Conservation (phyloP, 2,113 vertebrate genomes). For the Gnathonemus echidnorhynchus region DNA sequence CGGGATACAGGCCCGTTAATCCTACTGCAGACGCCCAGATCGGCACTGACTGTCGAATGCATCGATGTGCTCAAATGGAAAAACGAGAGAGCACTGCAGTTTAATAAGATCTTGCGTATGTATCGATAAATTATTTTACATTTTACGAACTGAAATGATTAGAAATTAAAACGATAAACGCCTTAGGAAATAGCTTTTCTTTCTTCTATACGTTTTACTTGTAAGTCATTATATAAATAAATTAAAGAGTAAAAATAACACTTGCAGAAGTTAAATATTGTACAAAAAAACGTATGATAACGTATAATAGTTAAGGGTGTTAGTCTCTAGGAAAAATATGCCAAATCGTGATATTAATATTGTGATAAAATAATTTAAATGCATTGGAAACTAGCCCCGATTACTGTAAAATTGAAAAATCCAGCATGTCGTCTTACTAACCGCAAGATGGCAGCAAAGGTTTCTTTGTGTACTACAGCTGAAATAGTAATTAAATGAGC, state of each 20-base stretch:
- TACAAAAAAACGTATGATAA: background rate
- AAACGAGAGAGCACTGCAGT: background rate
- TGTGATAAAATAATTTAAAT: background rate
- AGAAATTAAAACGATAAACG: background rate
- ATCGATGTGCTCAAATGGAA: constrained; percentile 47
- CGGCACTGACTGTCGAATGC: constrained; percentile 49
- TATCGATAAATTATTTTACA: background rate
- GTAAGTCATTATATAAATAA: background rate
- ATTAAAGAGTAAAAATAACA: background rate
- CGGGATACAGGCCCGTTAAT: constrained; percentile 59
- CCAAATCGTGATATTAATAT: background rate
- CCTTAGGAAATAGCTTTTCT: background rate
- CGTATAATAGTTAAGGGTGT: background rate
- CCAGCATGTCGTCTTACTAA: background rate
- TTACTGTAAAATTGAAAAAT: background rate
- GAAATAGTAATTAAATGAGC: background rate
- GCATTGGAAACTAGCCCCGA: background rate
- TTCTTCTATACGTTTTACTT: background rate
- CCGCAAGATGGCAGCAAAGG: background rate
- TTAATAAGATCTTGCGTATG: background rate
- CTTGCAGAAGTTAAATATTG: background rate
- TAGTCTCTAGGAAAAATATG: background rate
- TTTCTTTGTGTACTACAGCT: background rate
- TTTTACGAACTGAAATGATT: background rate
- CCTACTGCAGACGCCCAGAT: constrained; percentile 49